Percentiles rank a stretch among this genome's conserved stretches.
phyloP scores from a whole-genome alignment of 1,140 invertebrate species.

The Anastrepha ludens region DNA sequence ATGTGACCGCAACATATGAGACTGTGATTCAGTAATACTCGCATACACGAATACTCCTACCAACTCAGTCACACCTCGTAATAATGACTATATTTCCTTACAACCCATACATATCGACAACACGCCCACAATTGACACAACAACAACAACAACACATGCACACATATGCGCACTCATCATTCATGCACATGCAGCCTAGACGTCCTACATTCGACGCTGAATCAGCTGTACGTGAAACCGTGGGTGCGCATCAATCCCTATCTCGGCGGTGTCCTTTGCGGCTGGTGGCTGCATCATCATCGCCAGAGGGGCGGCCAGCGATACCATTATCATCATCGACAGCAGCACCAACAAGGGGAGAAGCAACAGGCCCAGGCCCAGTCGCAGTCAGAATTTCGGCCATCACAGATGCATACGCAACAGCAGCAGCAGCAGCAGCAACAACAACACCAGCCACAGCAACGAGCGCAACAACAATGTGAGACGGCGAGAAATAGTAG shows the following conservation, averaged over 20 bases:
- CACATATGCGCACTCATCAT: not conserved
- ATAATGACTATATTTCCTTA: not conserved
- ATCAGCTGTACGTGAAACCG: constrained; percentile 60
- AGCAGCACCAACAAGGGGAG: constrained; percentile 11
- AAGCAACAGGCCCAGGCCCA: not conserved
- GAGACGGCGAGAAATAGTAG: constrained; percentile 50
- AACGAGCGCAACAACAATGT: not conserved
- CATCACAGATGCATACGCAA: not conserved
- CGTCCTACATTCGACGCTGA: constrained; percentile 57
- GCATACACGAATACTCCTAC: too few relatives aligned
- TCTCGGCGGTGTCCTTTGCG: constrained; percentile 57
- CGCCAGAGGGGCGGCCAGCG: not conserved
- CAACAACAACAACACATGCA: too few relatives aligned
- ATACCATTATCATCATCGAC: constrained; percentile 52
- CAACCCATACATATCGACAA: not conserved
- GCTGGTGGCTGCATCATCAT: constrained; percentile 57
- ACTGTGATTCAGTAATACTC: not conserved
- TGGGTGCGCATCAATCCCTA: constrained; percentile 60
- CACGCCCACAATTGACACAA: too few relatives aligned
- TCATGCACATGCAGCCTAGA: constrained; percentile 54
- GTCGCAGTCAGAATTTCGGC: too few relatives aligned
- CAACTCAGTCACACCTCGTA: not conserved
- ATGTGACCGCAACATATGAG: not conserved
- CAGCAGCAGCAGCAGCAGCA: not conserved
- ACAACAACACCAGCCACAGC: not conserved